phyloP scores from a whole-genome alignment of 2,113 vertebrate species.

The Spea multiplicata region DNA sequence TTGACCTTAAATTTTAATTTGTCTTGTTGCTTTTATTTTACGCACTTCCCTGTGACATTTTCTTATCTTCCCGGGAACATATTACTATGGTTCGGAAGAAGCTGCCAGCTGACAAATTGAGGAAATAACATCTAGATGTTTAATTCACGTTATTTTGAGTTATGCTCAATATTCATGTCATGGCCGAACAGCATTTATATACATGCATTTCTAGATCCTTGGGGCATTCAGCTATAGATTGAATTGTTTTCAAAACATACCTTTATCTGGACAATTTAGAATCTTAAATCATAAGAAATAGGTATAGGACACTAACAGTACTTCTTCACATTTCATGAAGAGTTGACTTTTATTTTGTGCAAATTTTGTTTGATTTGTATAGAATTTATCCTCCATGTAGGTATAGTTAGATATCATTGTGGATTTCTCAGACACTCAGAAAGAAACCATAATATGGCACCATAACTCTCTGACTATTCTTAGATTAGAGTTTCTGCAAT shows the following conservation, averaged over 20 bases:
- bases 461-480: no score
- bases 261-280: background rate
- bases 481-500: no score
- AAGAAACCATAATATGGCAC: no score
- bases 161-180: background rate
- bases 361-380: no score
- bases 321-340: no score
- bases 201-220: background rate
- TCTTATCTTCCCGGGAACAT: slow-evolving; percentile 47
- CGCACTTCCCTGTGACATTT: slow-evolving; percentile 49
- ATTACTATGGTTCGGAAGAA: slow-evolving; percentile 49
- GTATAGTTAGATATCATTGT: no score
- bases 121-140: slow-evolving; percentile 48
- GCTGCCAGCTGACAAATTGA: slow-evolving; percentile 49
- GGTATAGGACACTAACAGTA: background rate
- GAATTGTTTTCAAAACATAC: background rate
- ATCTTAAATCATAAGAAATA: background rate
- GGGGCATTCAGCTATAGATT: background rate
- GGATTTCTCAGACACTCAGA: no score
- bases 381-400: no score
- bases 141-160: background rate
- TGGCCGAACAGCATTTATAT: background rate
- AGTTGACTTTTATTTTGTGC: no score
- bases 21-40: slow-evolving; percentile 42
- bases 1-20: slow-evolving; percentile 42